phyloP scores from a whole-genome alignment of 2,888 invertebrate genomes.

The Apoderus coryli region DNA sequence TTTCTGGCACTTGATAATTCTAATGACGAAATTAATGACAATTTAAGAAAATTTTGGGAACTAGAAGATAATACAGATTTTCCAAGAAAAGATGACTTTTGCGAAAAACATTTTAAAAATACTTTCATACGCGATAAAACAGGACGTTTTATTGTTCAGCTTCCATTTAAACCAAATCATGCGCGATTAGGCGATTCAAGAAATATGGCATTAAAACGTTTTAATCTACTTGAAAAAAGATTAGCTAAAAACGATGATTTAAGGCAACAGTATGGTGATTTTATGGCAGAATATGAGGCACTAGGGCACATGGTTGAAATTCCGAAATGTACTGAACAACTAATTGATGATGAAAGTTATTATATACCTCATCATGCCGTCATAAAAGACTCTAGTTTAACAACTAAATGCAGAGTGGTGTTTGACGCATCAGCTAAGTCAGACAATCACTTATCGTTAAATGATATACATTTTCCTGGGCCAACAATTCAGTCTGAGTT shows the following conservation, averaged over 20 bases:
- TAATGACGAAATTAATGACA: no score
- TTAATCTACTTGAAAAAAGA: conserved; percentile 13
- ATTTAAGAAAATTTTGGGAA: conserved; percentile 10
- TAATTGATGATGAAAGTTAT: conserved; percentile 6
- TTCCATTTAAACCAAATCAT: no score
- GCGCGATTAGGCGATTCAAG: conserved; percentile 12
- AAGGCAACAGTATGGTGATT: conserved; percentile 11
- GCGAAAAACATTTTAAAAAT: no score
- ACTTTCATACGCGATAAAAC: no score
- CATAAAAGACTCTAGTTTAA: no score
- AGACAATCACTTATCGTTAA: conserved; percentile 11
- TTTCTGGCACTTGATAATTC: no score
- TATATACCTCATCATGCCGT: conserved; percentile 18
- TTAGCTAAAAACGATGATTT: conserved; percentile 8
- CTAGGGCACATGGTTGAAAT: conserved; percentile 12
- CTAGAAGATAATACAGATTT: conserved; percentile 7
- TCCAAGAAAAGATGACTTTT: conserved; percentile 6
- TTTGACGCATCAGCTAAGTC: conserved; percentile 16
- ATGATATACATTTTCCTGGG: no score
- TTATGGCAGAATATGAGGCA: conserved; percentile 12
- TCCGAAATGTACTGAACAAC: conserved; percentile 1
- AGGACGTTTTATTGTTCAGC: no score
- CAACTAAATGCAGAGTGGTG: conserved; percentile 15
- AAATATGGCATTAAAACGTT: conserved; percentile 12
- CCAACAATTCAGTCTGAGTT: no score